Evolutionary conservation across 64 coral and sea anemone genomes (phyloP).

Genomic region (Dendrophyllia cribrosa): DNA sequence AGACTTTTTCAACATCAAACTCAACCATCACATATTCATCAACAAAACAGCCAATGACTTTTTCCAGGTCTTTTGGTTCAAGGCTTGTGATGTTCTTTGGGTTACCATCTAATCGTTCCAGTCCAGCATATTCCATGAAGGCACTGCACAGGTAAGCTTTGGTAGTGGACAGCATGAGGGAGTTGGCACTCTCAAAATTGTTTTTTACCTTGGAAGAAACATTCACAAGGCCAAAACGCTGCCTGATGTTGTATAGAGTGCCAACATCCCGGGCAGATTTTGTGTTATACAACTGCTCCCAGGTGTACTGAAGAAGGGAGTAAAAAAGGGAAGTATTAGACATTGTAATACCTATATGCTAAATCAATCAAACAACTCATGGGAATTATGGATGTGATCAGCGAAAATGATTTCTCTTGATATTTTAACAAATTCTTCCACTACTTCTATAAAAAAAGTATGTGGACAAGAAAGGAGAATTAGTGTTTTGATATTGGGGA

Average conservation of each 20-base stretch:
- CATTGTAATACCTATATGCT: too few species aligned
- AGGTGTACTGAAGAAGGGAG: conserved; percentile 19
- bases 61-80: neutral
- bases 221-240: conserved; percentile 47
- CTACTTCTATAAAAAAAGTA: too few species aligned
- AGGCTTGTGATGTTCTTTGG: neutral
- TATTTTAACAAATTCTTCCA: too few species aligned
- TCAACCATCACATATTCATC: conserved; percentile 76
- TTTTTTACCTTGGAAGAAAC: conserved; percentile 45
- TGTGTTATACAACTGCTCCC: conserved; percentile 51
- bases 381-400: too few species aligned
- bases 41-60: conserved; percentile 58
- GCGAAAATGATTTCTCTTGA: too few species aligned
- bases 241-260: conserved; percentile 51
- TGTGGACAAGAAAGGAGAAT: too few species aligned
- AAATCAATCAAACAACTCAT: too few species aligned
- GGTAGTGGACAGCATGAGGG: conserved; percentile 38
- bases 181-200: conserved; percentile 63
- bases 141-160: conserved; percentile 61
- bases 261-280: conserved; percentile 53
- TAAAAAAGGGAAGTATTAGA: neutral
- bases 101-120: conserved; percentile 1
- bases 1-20: conserved; percentile 66
- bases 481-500: too few species aligned
- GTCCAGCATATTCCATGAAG: conserved; percentile 43